A percentile compares a stretch with the other conserved stretches of the same genome.
Conservation (phyloP, 2,797 vertebrate species). For the Amblyopsis hoosieri region DNA sequence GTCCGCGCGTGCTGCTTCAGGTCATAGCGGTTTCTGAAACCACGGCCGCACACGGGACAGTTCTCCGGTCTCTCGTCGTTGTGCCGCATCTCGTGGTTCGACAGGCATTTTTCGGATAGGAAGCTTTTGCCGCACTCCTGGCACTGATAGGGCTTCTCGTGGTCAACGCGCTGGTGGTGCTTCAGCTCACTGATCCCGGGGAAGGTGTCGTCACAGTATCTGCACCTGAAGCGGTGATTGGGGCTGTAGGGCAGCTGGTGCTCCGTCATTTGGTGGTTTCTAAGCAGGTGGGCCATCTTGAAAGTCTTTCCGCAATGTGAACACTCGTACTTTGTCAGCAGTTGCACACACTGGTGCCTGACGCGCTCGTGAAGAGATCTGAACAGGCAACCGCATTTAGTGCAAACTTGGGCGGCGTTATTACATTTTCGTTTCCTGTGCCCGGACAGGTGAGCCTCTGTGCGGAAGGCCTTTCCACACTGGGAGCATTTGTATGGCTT, state of each 20-base stretch:
- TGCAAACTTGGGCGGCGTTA: constrained; percentile 72
- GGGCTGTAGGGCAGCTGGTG: constrained; percentile 77
- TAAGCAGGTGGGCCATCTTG: constrained; percentile 75
- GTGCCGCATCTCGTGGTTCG: constrained; percentile 75
- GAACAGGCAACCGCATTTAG: constrained; percentile 72
- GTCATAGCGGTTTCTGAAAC: constrained; percentile 74
- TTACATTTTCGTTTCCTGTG: constrained; percentile 76
- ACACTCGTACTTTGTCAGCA: constrained; percentile 72
- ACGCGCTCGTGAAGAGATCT: constrained; percentile 67
- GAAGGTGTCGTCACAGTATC: constrained; percentile 76
- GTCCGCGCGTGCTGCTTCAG: constrained; percentile 78
- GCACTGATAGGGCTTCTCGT: constrained; percentile 76
- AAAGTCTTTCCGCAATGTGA: constrained; percentile 74
- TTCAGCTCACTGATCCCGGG: constrained; percentile 76
- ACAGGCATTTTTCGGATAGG: constrained; percentile 72
- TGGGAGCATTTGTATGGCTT: constrained; percentile 77
- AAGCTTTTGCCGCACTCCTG: constrained; percentile 77
- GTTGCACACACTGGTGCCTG: constrained; percentile 72
- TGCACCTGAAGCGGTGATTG: constrained; percentile 74
- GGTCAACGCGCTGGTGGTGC: constrained; percentile 73
- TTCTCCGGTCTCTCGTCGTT: constrained; percentile 70
- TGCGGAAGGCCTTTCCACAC: constrained; percentile 74
- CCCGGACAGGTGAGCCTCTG: constrained; percentile 70
- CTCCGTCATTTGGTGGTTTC: constrained; percentile 75
- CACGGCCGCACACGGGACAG: constrained; percentile 70